Conservation (phyloP, 2,888 invertebrate species). For the Napeogenes sylphis region DNA sequence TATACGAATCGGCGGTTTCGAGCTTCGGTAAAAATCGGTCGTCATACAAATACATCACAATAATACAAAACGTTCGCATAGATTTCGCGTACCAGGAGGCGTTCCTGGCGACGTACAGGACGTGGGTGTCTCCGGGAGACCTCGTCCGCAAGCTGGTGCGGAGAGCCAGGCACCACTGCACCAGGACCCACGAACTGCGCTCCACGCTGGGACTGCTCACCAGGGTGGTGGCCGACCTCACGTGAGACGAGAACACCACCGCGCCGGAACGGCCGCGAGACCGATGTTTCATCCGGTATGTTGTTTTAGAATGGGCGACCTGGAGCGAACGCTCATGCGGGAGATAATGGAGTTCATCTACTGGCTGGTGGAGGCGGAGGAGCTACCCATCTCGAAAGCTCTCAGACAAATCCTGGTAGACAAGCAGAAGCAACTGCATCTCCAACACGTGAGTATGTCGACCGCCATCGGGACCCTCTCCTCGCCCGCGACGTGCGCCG, state of each 20-base stretch:
- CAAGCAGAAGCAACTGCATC: slow-evolving; percentile 82
- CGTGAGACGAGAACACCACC: slow-evolving; percentile 81
- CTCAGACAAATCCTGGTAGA: slow-evolving; percentile 93
- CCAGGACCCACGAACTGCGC: slow-evolving; percentile 83
- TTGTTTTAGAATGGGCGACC: slow-evolving; percentile 84
- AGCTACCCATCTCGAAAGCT: slow-evolving; percentile 93
- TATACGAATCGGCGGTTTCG: too few relatives aligned
- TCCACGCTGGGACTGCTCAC: slow-evolving; percentile 95
- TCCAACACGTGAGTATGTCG: slow-evolving; percentile 58
- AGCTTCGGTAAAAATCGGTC: background rate
- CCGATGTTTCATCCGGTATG: too few relatives aligned
- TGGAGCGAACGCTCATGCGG: slow-evolving; percentile 87
- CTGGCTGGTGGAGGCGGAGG: slow-evolving; percentile 93
- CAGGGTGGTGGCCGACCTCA: slow-evolving; percentile 95
- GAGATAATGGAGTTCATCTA: slow-evolving; percentile 95
- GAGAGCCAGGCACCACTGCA: slow-evolving; percentile 80
- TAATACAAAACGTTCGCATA: slow-evolving; percentile 49
- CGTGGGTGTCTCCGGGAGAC: slow-evolving; percentile 92
- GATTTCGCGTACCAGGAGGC: slow-evolving; percentile 98
- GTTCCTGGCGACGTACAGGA: slow-evolving; percentile 97
- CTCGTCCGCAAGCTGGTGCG: slow-evolving; percentile 91
- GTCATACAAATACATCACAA: background rate
- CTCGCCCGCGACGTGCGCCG: too few relatives aligned
- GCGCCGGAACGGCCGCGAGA: too few relatives aligned
- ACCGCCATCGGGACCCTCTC: too few relatives aligned